phyloP scores from a whole-genome alignment of 2,113 vertebrate genomes.

The Poeciliopsis retropinna region DNA sequence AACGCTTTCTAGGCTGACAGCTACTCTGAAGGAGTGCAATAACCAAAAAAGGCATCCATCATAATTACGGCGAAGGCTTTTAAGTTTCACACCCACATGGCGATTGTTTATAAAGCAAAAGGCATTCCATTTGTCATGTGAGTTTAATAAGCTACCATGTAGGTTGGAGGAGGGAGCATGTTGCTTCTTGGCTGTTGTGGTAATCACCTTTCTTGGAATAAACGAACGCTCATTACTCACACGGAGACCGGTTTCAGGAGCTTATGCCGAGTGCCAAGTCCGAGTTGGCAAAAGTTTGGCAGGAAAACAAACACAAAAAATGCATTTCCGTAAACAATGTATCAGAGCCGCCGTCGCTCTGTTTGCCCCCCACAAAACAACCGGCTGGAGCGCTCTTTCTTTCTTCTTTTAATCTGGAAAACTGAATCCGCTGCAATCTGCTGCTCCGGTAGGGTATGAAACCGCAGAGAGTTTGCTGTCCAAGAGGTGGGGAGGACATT shows the following conservation, averaged over 20 bases:
- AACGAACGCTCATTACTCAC: conserved; percentile 27
- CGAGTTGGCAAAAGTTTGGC: conserved; percentile 8
- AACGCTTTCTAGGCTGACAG: conserved; percentile 30
- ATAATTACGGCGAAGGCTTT: conserved; percentile 43
- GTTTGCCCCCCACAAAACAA: neutral
- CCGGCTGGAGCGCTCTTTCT: neutral
- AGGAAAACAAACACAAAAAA: neutral
- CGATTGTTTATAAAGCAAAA: conserved; percentile 54
- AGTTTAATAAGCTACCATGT: conserved; percentile 56
- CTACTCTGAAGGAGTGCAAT: conserved; percentile 22
- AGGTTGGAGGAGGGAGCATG: conserved; percentile 32
- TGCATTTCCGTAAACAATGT: conserved; percentile 32
- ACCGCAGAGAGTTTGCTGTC: conserved; percentile 39
- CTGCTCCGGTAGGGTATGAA: conserved; percentile 37
- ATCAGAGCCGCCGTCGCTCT: neutral
- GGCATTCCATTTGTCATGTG: conserved; percentile 54
- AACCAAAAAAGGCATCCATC: conserved; percentile 48
- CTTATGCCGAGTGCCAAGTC: conserved; percentile 22
- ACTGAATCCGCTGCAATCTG: conserved; percentile 21
- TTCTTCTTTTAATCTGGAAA: conserved; percentile 2
- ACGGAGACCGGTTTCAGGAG: conserved; percentile 15
- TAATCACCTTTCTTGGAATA: conserved; percentile 44
- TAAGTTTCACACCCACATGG: conserved; percentile 51
- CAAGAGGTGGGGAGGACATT: conserved; percentile 54
- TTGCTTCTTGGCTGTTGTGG: conserved; percentile 25